A percentile compares a stretch with the other conserved stretches of the same genome.
Conservation (phyloP, 2,113 vertebrate species). For the Pungitius pungitius region DNA sequence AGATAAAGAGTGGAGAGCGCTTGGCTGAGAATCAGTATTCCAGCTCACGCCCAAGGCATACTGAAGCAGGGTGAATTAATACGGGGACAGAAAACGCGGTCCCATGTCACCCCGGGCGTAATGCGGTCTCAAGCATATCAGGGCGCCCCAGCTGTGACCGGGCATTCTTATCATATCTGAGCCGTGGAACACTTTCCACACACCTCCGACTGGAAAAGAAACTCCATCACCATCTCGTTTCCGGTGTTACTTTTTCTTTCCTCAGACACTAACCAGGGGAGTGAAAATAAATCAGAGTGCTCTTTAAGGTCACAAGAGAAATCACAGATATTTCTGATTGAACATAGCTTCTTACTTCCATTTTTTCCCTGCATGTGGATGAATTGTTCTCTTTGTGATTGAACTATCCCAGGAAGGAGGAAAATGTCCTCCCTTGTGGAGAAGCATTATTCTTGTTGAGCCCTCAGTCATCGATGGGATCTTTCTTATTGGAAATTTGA, state of each 20-base stretch:
- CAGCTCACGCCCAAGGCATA: conserved; percentile 45
- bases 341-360: neutral
- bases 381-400: conserved; percentile 13
- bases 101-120: conserved; percentile 64
- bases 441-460: neutral
- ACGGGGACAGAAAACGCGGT: conserved; percentile 55
- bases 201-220: conserved; percentile 56
- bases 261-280: conserved; percentile 29
- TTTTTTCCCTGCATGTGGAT: neutral
- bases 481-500: conserved; percentile 11
- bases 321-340: conserved; percentile 44
- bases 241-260: conserved; percentile 28
- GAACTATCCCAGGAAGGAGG: neutral
- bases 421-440: conserved; percentile 9
- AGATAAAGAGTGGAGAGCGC: conserved; percentile 39
- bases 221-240: conserved; percentile 52
- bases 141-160: conserved; percentile 70
- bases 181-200: conserved; percentile 60
- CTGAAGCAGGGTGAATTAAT: conserved; percentile 61
- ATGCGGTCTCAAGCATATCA: conserved; percentile 76
- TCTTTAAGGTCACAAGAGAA: conserved; percentile 56
- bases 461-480: neutral
- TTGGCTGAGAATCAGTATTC: conserved; percentile 66
- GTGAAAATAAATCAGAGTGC: conserved; percentile 43
- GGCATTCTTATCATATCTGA: conserved; percentile 69